These are phyloP conservation scores for Nipponacmea schrenckii DNA, from an alignment of 2,888 invertebrate species.

Conservation along the genomic window DNA sequence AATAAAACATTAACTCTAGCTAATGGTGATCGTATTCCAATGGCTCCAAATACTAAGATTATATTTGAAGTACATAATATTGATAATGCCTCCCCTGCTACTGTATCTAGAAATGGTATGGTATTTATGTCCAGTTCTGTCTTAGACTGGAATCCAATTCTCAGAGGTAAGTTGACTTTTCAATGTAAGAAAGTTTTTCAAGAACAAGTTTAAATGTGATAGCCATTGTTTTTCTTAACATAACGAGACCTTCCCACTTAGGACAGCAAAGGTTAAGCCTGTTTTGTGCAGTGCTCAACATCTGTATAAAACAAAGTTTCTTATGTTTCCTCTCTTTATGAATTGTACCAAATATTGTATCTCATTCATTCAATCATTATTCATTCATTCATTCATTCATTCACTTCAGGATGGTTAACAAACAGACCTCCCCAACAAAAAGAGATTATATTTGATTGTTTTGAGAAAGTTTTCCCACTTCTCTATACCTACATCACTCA, in stretches of 20 bases:
- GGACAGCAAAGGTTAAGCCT: too few species aligned
- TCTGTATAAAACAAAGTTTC: too few species aligned
- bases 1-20: constrained; percentile 69
- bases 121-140: constrained; percentile 95
- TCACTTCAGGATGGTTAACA: constrained; percentile 61
- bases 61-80: constrained; percentile 70
- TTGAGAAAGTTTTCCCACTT: constrained; percentile 79
- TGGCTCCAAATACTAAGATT: constrained; percentile 69
- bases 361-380: too few species aligned
- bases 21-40: constrained; percentile 69
- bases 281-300: too few species aligned
- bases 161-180: constrained; percentile 73
- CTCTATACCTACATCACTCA: constrained; percentile 87
- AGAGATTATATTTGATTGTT: constrained; percentile 76
- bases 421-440: constrained; percentile 70
- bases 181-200: too few species aligned
- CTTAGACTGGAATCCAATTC: constrained; percentile 90
- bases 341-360: too few species aligned
- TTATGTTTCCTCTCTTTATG: too few species aligned
- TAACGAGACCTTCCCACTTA: too few species aligned
- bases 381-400: background rate
- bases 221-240: too few species aligned
- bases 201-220: too few species aligned
- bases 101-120: constrained; percentile 70
- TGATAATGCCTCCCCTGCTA: constrained; percentile 69